phyloP scores from a whole-genome alignment of 2,113 vertebrate genomes.

The Sinocyclocheilus anshuiensis region DNA sequence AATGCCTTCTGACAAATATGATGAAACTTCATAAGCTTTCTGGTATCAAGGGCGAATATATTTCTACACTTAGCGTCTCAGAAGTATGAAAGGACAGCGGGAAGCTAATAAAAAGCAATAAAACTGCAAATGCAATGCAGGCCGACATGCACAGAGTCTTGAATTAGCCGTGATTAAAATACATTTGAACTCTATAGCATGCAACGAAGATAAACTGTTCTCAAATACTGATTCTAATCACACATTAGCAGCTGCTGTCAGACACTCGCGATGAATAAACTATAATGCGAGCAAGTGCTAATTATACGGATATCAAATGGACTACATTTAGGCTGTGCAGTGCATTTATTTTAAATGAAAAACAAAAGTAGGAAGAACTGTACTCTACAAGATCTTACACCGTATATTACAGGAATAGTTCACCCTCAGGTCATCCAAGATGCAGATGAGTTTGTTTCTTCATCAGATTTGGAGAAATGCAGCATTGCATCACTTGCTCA shows the following conservation, averaged over 20 bases:
- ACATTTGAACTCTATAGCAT: neutral
- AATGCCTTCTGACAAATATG: conserved; percentile 60
- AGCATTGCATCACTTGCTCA: no score
- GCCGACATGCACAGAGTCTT: neutral
- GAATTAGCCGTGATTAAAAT: neutral
- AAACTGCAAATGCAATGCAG: neutral
- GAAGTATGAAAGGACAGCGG: neutral
- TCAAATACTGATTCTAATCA: neutral
- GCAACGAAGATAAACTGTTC: neutral
- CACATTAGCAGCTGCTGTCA: neutral
- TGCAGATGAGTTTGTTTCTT: neutral
- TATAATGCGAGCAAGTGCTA: neutral
- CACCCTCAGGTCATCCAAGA: no score
- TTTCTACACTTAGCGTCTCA: neutral
- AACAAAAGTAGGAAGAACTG: neutral
- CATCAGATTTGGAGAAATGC: neutral
- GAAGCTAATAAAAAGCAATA: conserved; percentile 20
- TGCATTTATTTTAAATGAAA: neutral
- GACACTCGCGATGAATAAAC: neutral
- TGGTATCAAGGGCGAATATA: conserved; percentile 25
- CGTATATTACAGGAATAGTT: neutral
- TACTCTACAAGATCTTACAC: neutral
- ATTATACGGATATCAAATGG: neutral
- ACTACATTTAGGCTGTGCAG: neutral
- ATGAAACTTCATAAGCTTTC: conserved; percentile 47